phyloP scores from a whole-genome alignment of 2,888 invertebrate genomes.

The Tethea ocularis region DNA sequence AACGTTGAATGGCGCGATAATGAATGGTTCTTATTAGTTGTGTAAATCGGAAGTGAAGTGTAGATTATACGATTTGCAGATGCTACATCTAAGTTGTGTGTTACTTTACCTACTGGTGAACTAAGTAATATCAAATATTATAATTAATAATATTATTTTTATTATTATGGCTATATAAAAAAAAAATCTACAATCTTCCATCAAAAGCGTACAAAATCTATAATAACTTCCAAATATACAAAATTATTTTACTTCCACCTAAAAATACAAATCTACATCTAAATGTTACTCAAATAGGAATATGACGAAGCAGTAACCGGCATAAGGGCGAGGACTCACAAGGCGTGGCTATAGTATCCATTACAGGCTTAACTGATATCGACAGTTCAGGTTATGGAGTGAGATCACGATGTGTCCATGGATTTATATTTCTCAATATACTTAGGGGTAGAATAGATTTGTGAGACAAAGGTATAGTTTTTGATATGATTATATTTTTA shows the following conservation, averaged over 20 bases:
- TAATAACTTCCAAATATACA: neutral
- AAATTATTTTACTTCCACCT: neutral
- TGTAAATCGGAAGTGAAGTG: no score
- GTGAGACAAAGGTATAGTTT: neutral
- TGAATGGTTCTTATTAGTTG: no score
- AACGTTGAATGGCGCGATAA: no score
- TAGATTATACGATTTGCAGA: no score
- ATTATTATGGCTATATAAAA: no score
- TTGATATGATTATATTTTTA: neutral
- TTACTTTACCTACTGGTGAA: no score
- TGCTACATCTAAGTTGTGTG: no score
- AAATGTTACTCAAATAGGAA: conserved; percentile 20
- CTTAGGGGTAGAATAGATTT: conserved; percentile 2
- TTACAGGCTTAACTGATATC: conserved; percentile 68
- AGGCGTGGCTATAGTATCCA: conserved; percentile 61
- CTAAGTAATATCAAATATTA: no score
- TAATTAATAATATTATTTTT: no score
- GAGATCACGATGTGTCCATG: conserved; percentile 37
- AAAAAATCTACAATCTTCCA: no score
- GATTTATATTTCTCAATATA: conserved; percentile 17
- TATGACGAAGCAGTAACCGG: conserved; percentile 15
- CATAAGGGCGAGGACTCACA: conserved; percentile 23
- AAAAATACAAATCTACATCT: neutral
- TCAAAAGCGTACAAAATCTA: no score
- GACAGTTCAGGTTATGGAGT: conserved; percentile 62